A percentile compares a stretch with the other conserved stretches of the same genome.
These are phyloP conservation scores for Lepidocyrtinus sp. DNA, from an alignment of 2,888 invertebrate species.

Conservation along the genomic window DNA sequence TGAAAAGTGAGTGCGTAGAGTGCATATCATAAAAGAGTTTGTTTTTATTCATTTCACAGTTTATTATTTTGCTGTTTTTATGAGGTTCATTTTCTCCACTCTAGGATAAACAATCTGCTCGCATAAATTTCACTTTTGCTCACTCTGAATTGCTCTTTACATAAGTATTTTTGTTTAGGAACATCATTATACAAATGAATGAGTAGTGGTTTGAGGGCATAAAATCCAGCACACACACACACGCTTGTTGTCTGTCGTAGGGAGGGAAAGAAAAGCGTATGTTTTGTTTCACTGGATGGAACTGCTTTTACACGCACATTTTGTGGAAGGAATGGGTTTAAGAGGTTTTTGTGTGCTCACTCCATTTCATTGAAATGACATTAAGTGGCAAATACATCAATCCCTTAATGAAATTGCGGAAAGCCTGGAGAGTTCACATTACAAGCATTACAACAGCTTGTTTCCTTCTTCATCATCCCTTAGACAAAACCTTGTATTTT, in stretches of 20 bases:
- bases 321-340: constrained; percentile 3
- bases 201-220: not conserved
- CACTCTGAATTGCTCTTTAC: too few relatives aligned
- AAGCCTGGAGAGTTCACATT: constrained; percentile 48
- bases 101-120: not conserved
- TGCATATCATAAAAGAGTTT: not conserved
- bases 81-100: constrained; percentile 24
- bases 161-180: not conserved
- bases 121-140: not conserved
- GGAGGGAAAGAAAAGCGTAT: not conserved
- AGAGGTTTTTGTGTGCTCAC: constrained; percentile 19
- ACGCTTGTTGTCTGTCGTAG: not conserved
- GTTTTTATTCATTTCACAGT: constrained; percentile 41
- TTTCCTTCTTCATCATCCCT: constrained; percentile 38
- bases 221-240: not conserved
- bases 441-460: constrained; percentile 52
- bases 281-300: not conserved
- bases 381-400: constrained; percentile 66
- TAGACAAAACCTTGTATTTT: not conserved
- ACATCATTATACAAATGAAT: too few relatives aligned
- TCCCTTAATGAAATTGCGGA: constrained; percentile 64
- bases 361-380: constrained; percentile 63
- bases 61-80: constrained; percentile 49
- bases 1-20: not conserved
- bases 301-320: not conserved